Percentiles rank a stretch among this genome's conserved stretches.
These are phyloP conservation scores for Todiramphus saurophagus DNA, from an alignment of 2,113 vertebrate species.

Conservation along the genomic window DNA sequence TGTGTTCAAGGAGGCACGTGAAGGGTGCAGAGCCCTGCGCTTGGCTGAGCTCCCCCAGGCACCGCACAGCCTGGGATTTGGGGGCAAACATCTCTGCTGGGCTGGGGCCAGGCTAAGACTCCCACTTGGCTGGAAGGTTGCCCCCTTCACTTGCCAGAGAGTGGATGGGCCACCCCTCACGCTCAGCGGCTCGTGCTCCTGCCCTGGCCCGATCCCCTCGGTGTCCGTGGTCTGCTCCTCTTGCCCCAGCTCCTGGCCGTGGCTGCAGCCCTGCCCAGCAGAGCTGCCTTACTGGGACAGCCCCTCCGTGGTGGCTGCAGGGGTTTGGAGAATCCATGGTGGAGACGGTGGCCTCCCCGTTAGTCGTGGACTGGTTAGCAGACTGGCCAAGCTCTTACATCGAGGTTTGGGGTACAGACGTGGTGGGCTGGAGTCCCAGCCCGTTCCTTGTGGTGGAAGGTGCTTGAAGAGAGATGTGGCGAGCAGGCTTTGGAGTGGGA, in stretches of 20 bases:
- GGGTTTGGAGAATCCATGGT: background rate
- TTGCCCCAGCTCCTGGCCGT: fast-evolving
- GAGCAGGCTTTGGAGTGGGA: fast-evolving
- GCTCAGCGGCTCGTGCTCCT: fast-evolving
- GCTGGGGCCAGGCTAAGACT: background rate
- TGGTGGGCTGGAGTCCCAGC: background rate
- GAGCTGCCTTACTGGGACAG: background rate
- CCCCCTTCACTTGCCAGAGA: background rate
- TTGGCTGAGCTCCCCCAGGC: background rate
- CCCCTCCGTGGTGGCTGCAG: background rate
- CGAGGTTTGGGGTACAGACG: background rate
- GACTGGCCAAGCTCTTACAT: background rate
- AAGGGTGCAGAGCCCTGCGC: background rate
- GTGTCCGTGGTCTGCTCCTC: fast-evolving
- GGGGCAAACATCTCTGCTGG: background rate
- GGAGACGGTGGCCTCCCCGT: background rate
- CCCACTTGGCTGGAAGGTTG: background rate
- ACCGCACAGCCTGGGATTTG: background rate
- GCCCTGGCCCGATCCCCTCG: too few species aligned
- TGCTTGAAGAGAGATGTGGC: background rate
- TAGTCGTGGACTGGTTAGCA: background rate
- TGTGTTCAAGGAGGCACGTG: background rate
- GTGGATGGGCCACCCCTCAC: background rate
- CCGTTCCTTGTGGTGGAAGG: background rate
- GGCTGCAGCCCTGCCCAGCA: background rate